These are phyloP conservation scores for Tokudaia muenninki DNA, from an alignment of 2,797 vertebrate species.

Conservation along the genomic window DNA sequence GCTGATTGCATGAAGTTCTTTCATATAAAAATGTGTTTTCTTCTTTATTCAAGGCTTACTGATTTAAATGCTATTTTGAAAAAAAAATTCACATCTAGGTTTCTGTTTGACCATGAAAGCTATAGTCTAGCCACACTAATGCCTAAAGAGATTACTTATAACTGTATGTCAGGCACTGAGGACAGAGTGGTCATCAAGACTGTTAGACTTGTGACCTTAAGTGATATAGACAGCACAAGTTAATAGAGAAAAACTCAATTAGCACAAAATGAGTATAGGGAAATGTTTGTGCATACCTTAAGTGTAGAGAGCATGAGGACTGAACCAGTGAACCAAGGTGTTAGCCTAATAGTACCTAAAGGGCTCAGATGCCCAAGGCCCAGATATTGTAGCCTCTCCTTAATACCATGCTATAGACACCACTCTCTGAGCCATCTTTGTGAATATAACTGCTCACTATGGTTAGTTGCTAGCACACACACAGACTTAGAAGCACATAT, in stretches of 20 bases:
- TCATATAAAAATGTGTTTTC: neutral
- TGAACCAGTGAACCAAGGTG: fast-evolving
- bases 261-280: neutral
- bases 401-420: neutral
- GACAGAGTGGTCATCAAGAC: neutral
- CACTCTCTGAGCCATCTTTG: neutral
- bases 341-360: neutral
- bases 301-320: neutral
- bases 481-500: neutral
- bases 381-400: neutral
- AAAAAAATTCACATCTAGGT: neutral
- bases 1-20: neutral
- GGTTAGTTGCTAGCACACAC: neutral
- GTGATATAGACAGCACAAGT: no score
- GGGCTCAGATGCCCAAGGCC: neutral
- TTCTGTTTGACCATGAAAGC: neutral
- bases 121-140: neutral
- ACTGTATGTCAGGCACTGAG: neutral
- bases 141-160: neutral
- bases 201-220: neutral
- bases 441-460: neutral
- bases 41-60: neutral
- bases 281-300: neutral
- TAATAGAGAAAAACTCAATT: neutral
- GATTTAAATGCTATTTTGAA: neutral